Conservation (phyloP, 64 coral and sea anemone genomes). For the Montipora sp. region DNA sequence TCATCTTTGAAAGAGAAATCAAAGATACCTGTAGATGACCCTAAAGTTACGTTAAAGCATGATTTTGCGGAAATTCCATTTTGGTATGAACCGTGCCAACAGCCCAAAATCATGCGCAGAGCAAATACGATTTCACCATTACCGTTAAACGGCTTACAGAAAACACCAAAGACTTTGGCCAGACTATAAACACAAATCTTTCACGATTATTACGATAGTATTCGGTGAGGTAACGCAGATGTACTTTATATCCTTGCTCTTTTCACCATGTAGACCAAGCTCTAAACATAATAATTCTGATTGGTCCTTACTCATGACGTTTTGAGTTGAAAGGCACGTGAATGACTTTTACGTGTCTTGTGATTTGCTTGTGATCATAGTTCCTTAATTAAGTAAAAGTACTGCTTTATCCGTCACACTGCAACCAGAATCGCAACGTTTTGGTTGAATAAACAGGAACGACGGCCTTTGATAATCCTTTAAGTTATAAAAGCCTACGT, state of each 20-base stretch:
- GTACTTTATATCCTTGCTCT: neutral
- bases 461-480: too few species aligned
- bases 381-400: neutral
- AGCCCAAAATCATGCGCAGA: neutral
- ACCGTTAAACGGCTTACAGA: neutral
- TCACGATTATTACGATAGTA: neutral
- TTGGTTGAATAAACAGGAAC: too few species aligned
- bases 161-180: neutral
- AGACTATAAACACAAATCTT: neutral
- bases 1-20: too few species aligned
- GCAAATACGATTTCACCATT: neutral
- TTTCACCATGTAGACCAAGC: neutral
- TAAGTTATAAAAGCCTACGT: too few species aligned
- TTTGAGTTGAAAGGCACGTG: neutral
- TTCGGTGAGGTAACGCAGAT: neutral
- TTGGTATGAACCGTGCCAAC: neutral
- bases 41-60: neutral
- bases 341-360: neutral
- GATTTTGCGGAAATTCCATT: neutral
- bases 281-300: neutral
- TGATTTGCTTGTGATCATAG: neutral
- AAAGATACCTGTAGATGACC: too few species aligned
- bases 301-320: too few species aligned
- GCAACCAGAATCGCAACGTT: too few species aligned
- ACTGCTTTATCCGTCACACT: neutral